Conservation (phyloP, 2,113 vertebrate species). For the Bothrops jararaca region DNA sequence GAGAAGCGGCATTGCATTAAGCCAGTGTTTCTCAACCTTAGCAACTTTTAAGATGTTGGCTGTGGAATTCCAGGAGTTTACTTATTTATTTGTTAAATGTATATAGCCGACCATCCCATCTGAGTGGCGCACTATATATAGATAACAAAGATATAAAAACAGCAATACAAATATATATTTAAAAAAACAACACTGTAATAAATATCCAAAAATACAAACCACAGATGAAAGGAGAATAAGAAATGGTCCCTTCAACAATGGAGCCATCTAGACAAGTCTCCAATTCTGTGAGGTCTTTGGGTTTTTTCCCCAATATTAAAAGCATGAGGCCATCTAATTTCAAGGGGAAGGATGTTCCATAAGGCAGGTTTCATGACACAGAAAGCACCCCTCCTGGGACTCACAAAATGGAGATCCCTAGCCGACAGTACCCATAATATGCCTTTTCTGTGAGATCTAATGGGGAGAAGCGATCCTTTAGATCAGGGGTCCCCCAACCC, state of each 20-base stretch:
- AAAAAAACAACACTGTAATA: not conserved
- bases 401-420: not conserved
- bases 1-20: rapidly evolving
- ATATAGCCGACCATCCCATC: not conserved
- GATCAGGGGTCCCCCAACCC: too few species aligned
- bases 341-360: not conserved
- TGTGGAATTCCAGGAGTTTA: not conserved
- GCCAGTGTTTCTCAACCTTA: not conserved
- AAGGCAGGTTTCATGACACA: not conserved
- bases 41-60: not conserved
- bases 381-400: not conserved
- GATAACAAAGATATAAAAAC: not conserved
- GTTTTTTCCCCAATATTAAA: not conserved
- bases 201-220: not conserved
- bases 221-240: not conserved
- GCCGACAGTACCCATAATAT: not conserved
- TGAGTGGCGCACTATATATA: not conserved
- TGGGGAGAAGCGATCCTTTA: not conserved
- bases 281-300: not conserved
- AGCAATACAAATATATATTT: not conserved
- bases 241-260: not conserved
- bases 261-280: not conserved
- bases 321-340: not conserved
- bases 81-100: not conserved
- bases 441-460: not conserved